Evolutionary conservation across 2,797 vertebrate species (phyloP), one percentile per base, ranked within the genome.

Genomic region (Pogonophryne albipinna): DNA sequence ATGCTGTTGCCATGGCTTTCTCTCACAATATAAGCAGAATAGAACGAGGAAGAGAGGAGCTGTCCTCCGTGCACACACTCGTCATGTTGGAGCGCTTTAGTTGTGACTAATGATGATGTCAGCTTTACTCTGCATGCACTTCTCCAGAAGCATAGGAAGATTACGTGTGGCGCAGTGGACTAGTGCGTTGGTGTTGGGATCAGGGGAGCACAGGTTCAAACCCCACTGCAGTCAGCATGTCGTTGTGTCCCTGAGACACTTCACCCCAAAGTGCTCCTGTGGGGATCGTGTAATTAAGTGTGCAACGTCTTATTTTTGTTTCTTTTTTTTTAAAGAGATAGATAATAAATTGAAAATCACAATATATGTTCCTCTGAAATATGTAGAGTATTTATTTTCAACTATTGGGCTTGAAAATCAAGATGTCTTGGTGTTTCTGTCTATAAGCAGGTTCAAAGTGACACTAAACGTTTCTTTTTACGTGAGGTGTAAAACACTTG

Each of bases 1-100:
- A 52, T 65, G 73, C 73, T 66, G 83, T 81, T 83, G 83, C 86
- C 81, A 85, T 55, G 84, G 77, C 62, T 84, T 81, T 64, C 45
- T 56, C 74, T 60, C 13, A 71, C 38, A 80, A 79, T 62, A 42
- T 15, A 44, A 71, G 75, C 63, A 41, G 62, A 76, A 79, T 44
- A 10, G 60, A 64, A 70, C 1, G 57, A 80, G 59, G 74, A 27
- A 27, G 27, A 27, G 27, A 27, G 27, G 67, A 76, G 82, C 70
- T 77, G 62, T 74, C 80, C 34, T 38, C 34, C 34, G 7, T 38
- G 34, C 34, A 38, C 34, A 38, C 34, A 41, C 69, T 47, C 2
- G 12, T 62, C 41, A 62, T 68, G 53, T 51, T 19, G n/a, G 6
- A 52, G 8, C 46, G 2, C 6, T n/a, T 45, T n/a, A 20, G 9